These are phyloP conservation scores for Drosophila flavopinicola DNA, from an alignment of 2,888 invertebrate species.

Conservation along the genomic window DNA sequence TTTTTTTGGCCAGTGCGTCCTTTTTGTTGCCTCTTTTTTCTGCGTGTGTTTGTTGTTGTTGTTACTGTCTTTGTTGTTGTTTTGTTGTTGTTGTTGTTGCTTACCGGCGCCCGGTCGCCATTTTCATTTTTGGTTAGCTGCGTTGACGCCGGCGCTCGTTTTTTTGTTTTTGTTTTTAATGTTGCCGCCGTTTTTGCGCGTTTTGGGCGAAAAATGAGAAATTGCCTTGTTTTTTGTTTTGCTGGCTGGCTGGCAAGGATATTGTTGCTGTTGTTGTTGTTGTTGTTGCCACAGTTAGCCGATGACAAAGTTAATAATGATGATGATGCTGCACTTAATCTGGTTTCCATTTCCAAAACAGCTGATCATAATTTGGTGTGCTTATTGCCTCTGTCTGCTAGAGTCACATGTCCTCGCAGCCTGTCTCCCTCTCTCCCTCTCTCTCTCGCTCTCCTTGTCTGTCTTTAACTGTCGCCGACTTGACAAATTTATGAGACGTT, in stretches of 20 bases:
- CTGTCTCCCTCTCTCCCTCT: not conserved
- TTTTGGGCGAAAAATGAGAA: conserved; percentile 80
- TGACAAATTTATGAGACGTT: conserved; percentile 81
- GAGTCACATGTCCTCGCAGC: not conserved
- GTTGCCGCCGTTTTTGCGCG: conserved; percentile 73
- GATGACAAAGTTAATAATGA: conserved; percentile 40
- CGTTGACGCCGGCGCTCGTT: conserved; percentile 54
- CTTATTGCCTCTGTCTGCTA: not conserved
- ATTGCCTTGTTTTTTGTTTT: conserved; percentile 73
- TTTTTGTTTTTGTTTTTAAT: no score
- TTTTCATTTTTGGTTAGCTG: conserved; percentile 53
- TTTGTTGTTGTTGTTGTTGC: conserved; percentile 23
- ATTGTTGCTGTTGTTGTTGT: not conserved
- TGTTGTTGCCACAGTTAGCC: conserved; percentile 19
- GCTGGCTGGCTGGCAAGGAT: conserved; percentile 39
- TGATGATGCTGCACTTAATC: conserved; percentile 65
- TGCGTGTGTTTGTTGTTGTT: conserved; percentile 15
- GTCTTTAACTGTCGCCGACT: conserved; percentile 56
- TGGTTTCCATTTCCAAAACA: conserved; percentile 67
- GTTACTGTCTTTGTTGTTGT: conserved; percentile 19
- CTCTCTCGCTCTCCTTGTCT: no score
- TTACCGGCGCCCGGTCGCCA: conserved; percentile 62
- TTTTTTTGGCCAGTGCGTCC: conserved; percentile 72
- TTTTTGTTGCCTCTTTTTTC: conserved; percentile 22
- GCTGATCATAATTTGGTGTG: conserved; percentile 53